Conservation (phyloP, 2,888 invertebrate species). For the Chrysolina haemoptera region DNA sequence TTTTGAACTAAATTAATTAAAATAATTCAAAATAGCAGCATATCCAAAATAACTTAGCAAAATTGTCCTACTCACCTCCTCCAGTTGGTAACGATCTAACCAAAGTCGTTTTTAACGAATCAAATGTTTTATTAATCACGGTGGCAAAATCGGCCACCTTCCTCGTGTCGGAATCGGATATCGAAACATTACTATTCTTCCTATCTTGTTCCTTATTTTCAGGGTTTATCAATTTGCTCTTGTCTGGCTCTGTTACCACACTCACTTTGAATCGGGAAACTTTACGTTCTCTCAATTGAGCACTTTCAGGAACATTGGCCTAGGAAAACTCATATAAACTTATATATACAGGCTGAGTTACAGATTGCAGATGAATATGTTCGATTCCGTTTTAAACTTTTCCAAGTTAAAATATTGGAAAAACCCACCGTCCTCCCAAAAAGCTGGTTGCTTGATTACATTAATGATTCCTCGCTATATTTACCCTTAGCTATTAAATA, state of each 20-base stretch:
- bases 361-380: slow-evolving; percentile 5
- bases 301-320: slow-evolving; percentile 28
- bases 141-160: slow-evolving; percentile 61
- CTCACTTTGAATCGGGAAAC: slow-evolving; percentile 73
- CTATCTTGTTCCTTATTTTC: slow-evolving; percentile 38
- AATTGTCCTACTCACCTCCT: slow-evolving; percentile 52
- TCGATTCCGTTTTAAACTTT: neutral
- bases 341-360: neutral
- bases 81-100: slow-evolving; percentile 59
- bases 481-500: no score
- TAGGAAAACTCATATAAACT: slow-evolving; percentile 18
- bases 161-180: slow-evolving; percentile 44
- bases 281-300: slow-evolving; percentile 61
- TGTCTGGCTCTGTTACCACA: slow-evolving; percentile 70
- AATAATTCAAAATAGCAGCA: no score
- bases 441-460: no score
- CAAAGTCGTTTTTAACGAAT: slow-evolving; percentile 63
- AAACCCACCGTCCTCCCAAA: no score
- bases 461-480: no score
- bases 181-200: slow-evolving; percentile 37
- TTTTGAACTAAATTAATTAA: neutral
- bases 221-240: slow-evolving; percentile 59
- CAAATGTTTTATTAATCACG: slow-evolving; percentile 66
- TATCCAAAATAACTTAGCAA: no score
- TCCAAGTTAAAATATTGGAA: no score